A percentile compares a stretch with the other conserved stretches of the same genome.
Evolutionary conservation across 2,888 invertebrate species (phyloP).

Genomic region (Seira sanloemensis): DNA sequence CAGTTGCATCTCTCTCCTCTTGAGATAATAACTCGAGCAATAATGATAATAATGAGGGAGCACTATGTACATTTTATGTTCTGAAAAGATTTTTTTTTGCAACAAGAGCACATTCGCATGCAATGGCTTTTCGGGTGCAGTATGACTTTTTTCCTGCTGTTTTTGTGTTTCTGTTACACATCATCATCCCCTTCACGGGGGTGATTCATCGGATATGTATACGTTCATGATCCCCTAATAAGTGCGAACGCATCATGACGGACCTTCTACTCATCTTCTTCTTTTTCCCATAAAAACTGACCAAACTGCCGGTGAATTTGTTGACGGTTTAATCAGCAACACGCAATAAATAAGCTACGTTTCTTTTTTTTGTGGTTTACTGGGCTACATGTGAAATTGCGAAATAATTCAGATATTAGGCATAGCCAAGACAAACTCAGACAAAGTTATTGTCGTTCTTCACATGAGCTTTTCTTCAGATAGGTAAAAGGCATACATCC

Average conservation of each 20-base stretch:
- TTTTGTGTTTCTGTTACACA: conserved; percentile 20
- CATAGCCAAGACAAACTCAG: not conserved
- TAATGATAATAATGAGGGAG: not conserved
- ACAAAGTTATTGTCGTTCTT: too few relatives aligned
- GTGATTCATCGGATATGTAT: too few relatives aligned
- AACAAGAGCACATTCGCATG: not conserved
- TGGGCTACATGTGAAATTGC: conserved; percentile 3
- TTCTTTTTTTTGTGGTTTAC: conserved; percentile 53
- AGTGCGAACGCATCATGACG: not conserved
- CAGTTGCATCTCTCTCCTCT: not conserved
- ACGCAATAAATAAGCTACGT: conserved; percentile 48
- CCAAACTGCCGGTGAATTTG: conserved; percentile 57
- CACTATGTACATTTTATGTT: not conserved
- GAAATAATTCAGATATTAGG: too few relatives aligned
- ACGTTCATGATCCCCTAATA: conserved; percentile 52
- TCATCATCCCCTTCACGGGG: conserved; percentile 32
- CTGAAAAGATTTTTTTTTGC: too few relatives aligned
- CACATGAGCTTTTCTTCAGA: too few relatives aligned
- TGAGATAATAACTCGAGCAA: not conserved
- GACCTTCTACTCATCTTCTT: not conserved
- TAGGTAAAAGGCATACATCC: conserved; percentile 37
- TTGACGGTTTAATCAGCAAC: conserved; percentile 54
- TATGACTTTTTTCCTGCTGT: conserved; percentile 19
- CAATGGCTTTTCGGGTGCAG: conserved; percentile 32
- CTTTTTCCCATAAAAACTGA: conserved; percentile 39